Base-by-base conservation (phyloP, 2,797 vertebrate genomes). In the Chelonia mydas region DNA sequence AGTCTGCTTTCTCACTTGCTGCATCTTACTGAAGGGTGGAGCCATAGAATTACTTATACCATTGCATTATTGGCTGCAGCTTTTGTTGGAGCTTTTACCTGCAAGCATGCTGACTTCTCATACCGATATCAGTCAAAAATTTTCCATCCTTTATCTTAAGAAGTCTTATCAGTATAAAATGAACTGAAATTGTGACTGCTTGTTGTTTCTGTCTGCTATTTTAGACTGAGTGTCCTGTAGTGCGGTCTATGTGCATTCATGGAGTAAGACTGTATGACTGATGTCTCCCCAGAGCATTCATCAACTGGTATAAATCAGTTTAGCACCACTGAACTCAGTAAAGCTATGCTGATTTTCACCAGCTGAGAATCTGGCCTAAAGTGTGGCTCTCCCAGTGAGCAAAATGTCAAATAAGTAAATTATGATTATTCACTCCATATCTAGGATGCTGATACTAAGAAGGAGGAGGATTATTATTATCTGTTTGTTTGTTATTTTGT, bases 371-470 rank as follows among this genome's bases (percentile, higher is more conserved):
- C 84, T 82, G 83, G 45, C 77, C 89, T 61, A 27, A 78, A 81
- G 50, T 61, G 65, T 23, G 49, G 76, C 87, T 95, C 94, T 87
- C 86, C 81, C 86, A 25, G 83, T 9, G 86, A 83, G 41, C 74
- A 7, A 54, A 84, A 53, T 41, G 55, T 77, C 81, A 77, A 55
- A 21, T 81, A 84, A 91, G 91, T 89, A 95, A 93, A 93, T 93
- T 84, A 89, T 3, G 59, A 49, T 45, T 3, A 59, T 49, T 41
- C 81, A 81, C 77, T 93, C 94, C 86, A 57, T 50, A 37, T 5
- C 89, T 53, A 87, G 81, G 89, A 50, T 82, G 81, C 9, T 27
- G 55, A 23, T 21, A 8, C 9, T 27, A 55, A 23, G 8, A 8
- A 54, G 53, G 53, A 54, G 21, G 8, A 54, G 19, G 53, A 54